Conservation (phyloP, 2,797 vertebrate genomes). For the Esox masquinongy region DNA sequence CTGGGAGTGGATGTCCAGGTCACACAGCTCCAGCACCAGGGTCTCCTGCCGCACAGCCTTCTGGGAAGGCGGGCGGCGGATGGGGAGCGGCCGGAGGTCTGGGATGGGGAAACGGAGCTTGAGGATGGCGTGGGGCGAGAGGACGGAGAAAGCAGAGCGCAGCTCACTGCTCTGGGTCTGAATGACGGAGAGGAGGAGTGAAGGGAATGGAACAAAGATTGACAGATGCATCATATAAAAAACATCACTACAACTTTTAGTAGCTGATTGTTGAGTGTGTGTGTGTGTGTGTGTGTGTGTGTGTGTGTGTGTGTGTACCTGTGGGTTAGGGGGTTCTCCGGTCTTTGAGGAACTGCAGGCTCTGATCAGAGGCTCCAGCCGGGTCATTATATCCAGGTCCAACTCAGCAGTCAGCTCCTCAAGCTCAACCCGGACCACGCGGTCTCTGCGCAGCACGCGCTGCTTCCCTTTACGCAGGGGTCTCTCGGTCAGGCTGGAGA, state of each 20-base stretch:
- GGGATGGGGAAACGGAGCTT: conserved; percentile 86
- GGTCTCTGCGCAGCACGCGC: conserved; percentile 70
- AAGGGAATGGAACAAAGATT: conserved; percentile 4
- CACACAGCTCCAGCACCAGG: conserved; percentile 80
- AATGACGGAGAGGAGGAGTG: not conserved
- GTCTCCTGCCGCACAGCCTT: conserved; percentile 79
- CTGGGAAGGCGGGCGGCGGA: conserved; percentile 75
- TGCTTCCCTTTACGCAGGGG: conserved; percentile 77
- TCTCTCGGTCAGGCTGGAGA: conserved; percentile 80
- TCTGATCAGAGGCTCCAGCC: conserved; percentile 74
- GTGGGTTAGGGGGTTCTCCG: conserved; percentile 45
- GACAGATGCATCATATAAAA: not conserved
- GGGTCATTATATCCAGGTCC: conserved; percentile 84
- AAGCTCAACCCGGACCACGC: conserved; percentile 79
- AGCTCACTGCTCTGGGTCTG: conserved; percentile 69
- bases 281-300: too few species aligned
- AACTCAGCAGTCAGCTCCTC: conserved; percentile 81
- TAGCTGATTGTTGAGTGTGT: not conserved
- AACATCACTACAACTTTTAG: not conserved
- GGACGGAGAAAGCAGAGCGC: conserved; percentile 75
- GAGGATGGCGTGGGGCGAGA: conserved; percentile 79
- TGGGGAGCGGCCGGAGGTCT: conserved; percentile 77
- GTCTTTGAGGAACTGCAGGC: conserved; percentile 67
- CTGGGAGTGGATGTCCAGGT: conserved; percentile 81
- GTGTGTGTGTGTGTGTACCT: conserved; percentile 52